Evolutionary conservation across 1,140 invertebrate genomes (phyloP).

Genomic region (Trachymyrmex septentrionalis): DNA sequence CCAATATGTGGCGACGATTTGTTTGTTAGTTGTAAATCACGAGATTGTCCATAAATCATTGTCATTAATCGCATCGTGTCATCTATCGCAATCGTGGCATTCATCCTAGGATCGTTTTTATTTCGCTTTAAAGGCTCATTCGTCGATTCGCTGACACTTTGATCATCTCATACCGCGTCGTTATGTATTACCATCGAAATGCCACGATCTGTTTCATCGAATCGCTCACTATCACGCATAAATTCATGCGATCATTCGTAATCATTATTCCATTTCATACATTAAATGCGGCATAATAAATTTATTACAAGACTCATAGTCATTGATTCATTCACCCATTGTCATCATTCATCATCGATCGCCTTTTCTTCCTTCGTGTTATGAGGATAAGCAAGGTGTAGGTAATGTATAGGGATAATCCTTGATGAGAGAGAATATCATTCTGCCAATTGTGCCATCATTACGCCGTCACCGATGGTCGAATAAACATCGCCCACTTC

Average conservation of each 20-base stretch:
- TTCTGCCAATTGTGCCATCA: constrained; percentile 9
- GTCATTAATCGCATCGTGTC: constrained; percentile 59
- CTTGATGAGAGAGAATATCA: not conserved
- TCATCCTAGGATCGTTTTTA: constrained; percentile 36
- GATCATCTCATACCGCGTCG: constrained; percentile 43
- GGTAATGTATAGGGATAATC: not conserved
- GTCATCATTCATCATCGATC: constrained; percentile 51
- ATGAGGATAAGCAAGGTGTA: not conserved
- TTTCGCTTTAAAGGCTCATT: constrained; percentile 33
- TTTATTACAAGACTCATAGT: constrained; percentile 61
- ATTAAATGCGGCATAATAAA: constrained; percentile 64
- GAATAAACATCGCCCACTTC: constrained; percentile 57
- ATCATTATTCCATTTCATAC: constrained; percentile 63
- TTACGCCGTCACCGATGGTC: not conserved
- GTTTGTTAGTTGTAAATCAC: constrained; percentile 64
- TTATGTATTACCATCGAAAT: constrained; percentile 56
- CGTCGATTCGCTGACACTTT: constrained; percentile 27
- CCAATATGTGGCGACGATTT: constrained; percentile 25
- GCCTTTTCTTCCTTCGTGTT: constrained; percentile 3
- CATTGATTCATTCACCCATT: constrained; percentile 62
- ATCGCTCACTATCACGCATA: constrained; percentile 50
- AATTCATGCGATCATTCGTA: constrained; percentile 53
- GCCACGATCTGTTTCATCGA: constrained; percentile 60
- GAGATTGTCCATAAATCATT: constrained; percentile 57
- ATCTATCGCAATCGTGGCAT: constrained; percentile 53